Conservation (phyloP, 2,888 invertebrate genomes). For the Pyrrhosoma nymphula region DNA sequence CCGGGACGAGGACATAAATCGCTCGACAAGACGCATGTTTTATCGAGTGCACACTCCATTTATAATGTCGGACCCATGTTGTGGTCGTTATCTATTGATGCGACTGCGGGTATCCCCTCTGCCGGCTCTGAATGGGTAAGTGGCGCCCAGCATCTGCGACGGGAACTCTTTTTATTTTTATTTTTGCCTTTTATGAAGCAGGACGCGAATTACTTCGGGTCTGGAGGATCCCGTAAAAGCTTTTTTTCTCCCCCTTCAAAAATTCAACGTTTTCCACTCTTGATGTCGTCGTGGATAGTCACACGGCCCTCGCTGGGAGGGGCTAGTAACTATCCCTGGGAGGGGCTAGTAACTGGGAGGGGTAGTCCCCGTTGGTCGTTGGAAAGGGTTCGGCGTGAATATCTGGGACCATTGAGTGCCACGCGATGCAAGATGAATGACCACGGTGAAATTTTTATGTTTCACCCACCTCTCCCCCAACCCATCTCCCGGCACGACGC, state of each 20-base stretch:
- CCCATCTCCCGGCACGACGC: background rate
- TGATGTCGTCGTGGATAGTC: background rate
- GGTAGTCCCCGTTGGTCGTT: background rate
- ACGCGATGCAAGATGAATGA: conserved; percentile 21
- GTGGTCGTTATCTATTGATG: background rate
- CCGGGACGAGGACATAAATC: background rate
- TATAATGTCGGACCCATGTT: background rate
- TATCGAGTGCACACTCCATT: background rate
- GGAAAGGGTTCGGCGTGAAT: background rate
- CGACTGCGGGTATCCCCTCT: background rate
- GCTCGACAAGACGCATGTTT: background rate
- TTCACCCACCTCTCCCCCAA: background rate
- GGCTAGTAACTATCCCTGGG: background rate
- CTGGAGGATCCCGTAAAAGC: background rate
- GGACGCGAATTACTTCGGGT: conserved; percentile 14
- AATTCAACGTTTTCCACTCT: conserved; percentile 25
- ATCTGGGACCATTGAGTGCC: background rate
- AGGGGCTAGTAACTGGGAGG: background rate
- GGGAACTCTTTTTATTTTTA: too few species aligned
- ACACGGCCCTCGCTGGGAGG: background rate
- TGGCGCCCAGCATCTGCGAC: background rate
- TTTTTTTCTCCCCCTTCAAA: background rate
- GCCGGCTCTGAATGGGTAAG: background rate
- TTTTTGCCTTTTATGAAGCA: background rate
- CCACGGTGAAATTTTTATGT: background rate